Evolutionary conservation across 1,140 invertebrate genomes (phyloP).

Genomic region (Amphibalanus amphitrite): DNA sequence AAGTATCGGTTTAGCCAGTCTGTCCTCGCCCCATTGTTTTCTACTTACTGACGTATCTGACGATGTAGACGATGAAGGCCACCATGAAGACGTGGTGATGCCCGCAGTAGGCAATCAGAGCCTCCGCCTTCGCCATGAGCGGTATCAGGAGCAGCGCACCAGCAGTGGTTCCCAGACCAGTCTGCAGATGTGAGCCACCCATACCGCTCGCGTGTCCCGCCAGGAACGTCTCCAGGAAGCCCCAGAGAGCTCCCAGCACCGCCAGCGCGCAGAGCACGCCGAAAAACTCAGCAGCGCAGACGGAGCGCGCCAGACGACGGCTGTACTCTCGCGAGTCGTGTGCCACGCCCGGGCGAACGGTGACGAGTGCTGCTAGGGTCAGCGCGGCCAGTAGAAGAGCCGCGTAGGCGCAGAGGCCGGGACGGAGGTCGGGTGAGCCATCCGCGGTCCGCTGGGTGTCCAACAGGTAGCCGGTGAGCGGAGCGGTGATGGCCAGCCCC

Average conservation of each 20-base stretch:
- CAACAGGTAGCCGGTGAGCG: conserved; percentile 40
- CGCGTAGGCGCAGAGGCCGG: conserved; percentile 36
- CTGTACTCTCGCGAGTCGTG: conserved; percentile 16
- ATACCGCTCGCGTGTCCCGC: conserved; percentile 41
- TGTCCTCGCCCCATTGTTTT: neutral
- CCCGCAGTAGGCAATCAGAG: conserved; percentile 62
- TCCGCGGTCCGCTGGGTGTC: conserved; percentile 18
- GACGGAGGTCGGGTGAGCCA: conserved; percentile 28
- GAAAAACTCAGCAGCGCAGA: conserved; percentile 16
- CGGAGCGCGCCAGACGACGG: neutral
- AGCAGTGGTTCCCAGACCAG: conserved; percentile 45
- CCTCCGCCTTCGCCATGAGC: conserved; percentile 57
- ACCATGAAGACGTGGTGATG: conserved; percentile 65
- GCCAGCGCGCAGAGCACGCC: conserved; percentile 45
- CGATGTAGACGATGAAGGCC: conserved; percentile 57
- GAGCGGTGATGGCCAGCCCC: conserved; percentile 49
- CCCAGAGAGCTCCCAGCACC: conserved; percentile 54
- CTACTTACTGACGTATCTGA: conserved; percentile 42
- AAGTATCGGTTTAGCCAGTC: no score
- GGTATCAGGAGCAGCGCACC: conserved; percentile 45
- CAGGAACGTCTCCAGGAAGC: conserved; percentile 54
- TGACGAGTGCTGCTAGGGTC: conserved; percentile 32
- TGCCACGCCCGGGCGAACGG: conserved; percentile 13
- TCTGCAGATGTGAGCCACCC: conserved; percentile 35
- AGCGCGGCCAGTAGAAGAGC: conserved; percentile 41